phyloP scores from a whole-genome alignment of 2,797 vertebrate genomes.

The Sparidentex hasta region DNA sequence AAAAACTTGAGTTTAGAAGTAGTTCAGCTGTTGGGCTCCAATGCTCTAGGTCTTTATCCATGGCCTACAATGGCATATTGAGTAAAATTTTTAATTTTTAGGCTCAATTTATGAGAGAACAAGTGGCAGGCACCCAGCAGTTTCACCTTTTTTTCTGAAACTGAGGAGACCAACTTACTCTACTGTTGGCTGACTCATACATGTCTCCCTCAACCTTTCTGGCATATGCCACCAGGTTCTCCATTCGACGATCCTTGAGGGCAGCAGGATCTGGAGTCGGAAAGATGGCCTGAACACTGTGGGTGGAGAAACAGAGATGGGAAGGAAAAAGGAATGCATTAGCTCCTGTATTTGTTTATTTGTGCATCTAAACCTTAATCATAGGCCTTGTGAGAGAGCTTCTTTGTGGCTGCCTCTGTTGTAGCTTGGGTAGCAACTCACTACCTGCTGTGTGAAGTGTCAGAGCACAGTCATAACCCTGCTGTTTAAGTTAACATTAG shows the following conservation, averaged over 20 bases:
- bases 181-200: slow-evolving; percentile 98
- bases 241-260: slow-evolving; percentile 97
- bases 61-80: not conserved
- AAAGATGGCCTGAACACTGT: slow-evolving; percentile 97
- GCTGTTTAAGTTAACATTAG: not conserved
- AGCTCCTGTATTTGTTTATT: too few species aligned
- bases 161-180: slow-evolving; percentile 85
- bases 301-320: not conserved
- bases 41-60: not conserved
- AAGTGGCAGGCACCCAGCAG: not conserved
- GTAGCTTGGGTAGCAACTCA: not conserved
- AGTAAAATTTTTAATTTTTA: not conserved
- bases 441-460: not conserved
- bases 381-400: not conserved
- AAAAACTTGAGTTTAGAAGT: not conserved
- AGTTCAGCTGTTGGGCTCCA: not conserved
- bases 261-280: slow-evolving; percentile 98
- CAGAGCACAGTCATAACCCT: not conserved
- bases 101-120: not conserved
- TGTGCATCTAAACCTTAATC: not conserved
- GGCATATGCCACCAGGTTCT: slow-evolving; percentile 97
- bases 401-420: not conserved
- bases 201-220: slow-evolving; percentile 98
- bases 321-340: not conserved
- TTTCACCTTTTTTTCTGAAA: not conserved